Evolutionary conservation across 2,888 invertebrate species (phyloP), one percentile per base, ranked within the genome.

Genomic region (Philereme vetulata): DNA sequence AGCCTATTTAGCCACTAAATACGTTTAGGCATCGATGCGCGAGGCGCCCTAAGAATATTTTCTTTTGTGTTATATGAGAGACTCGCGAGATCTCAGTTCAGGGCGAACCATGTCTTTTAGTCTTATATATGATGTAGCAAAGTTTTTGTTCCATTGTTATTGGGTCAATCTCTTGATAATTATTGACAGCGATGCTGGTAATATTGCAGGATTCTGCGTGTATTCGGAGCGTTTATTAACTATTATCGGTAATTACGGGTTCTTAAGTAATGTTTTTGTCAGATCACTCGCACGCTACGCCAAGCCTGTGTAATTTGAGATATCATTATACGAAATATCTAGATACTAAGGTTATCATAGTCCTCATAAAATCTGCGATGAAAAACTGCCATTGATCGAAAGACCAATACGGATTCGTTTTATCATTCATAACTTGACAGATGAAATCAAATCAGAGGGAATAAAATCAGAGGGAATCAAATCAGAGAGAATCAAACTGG

Each of bases 101-200:
- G n/a, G n/a, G n/a, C n/a, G n/a, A n/a, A n/a, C n/a, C n/a, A n/a
- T n/a, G n/a, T n/a, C n/a, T n/a, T n/a, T n/a, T n/a, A n/a, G n/a
- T 21, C 21, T 21, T 21, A 21, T 21, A 21, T 21, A 21, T 21
- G 21, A 21, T 21, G 21, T 21, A 21, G 21, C 21, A 21, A 21
- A 4, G 10, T 0, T 42, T 51, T 45, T 60, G 21, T 33, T 61
- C 45, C 43, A 56, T 53, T 61, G 61, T 56, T 50, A 48, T 11
- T 50, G 46, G 47, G 47, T 40, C 34, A 57, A 48, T 62, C 47
- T 62, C 53, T 62, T 47, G 53, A 51, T 58, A 57, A 57, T 58
- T 47, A 56, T 53, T 53, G 52, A 61, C 52, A 61, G 44, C 43
- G 44, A 62, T 54, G 57, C 42, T 57, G 47, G 7, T 53, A 53